Base-by-base conservation (phyloP, 2,888 invertebrate genomes). In the Drosophila pullipes region DNA sequence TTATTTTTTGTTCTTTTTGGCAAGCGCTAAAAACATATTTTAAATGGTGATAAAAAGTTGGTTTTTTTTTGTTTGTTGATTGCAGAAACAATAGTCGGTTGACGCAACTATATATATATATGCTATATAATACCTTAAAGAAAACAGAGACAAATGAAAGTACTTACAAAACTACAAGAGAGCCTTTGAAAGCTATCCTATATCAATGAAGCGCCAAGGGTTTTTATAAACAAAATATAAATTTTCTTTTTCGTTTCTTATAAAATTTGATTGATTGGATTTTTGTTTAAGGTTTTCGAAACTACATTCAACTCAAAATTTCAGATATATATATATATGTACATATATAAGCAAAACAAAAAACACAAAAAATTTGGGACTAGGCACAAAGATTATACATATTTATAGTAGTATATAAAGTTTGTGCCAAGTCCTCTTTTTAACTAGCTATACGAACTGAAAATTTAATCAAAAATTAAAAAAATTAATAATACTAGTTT, bases 151-250 rank as follows among this genome's bases (percentile, higher is more conserved):
- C 91, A 92, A 93, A 92, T 92, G 89, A 93, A 93, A 93, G 92
- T 93, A 93, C 93, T 93, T 93, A 93, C 93, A 93, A 93, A 93
- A 93, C 93, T 93, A 93, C 92, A 92, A 93, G 91, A 93, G 93
- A 93, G 93, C 93, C 93, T 91, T 92, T 90, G 93, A 93, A 91
- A 92, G 93, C 93, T 93, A 93, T 93, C 93, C 93, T 93, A 93
- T 93, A 82, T 91, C 85, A 93, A 93, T 93, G 93, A 93, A 93
- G 93, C 93, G 93, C 92, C 93, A 93, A 91, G 93, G 92, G 92
- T 92, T 92, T 88, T 96, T 95, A 84, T 91, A 96, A 95, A 95
- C 94, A 94, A 95, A 96, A 96, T 95, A 95, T 95, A 96, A 95
- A 95, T 95, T 95, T 95, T 96, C 95, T 95, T 94, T 94, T 94